Conservation (phyloP, 30 jellyfish, hydroid and myxozoan genomes). For the Turritopsis rubra region DNA sequence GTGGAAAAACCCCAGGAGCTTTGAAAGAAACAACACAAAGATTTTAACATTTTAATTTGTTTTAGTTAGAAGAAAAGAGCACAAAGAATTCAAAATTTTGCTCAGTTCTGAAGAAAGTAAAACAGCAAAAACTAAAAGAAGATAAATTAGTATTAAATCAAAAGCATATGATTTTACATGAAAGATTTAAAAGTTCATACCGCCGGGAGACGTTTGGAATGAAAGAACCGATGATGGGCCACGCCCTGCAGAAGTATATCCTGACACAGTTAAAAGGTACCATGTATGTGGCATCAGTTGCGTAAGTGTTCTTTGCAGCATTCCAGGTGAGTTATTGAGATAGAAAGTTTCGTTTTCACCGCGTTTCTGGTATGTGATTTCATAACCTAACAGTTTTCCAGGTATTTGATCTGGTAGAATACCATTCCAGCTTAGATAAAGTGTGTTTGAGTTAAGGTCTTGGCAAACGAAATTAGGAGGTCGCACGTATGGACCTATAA, state of each 20-base stretch:
- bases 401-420: constrained; percentile 14
- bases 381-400: constrained; percentile 1
- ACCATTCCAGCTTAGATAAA: constrained; percentile 20
- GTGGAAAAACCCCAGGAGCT: constrained; percentile 5
- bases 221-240: not conserved
- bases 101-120: no score
- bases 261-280: not conserved
- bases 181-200: not conserved
- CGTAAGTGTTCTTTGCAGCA: not conserved
- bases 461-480: not conserved
- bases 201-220: not conserved
- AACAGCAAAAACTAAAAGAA: no score
- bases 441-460: not conserved
- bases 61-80: no score
- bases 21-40: not conserved
- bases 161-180: no score
- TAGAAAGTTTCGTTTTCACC: not conserved
- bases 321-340: not conserved
- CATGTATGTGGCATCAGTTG: not conserved
- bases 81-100: no score
- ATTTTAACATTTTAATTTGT: no score
- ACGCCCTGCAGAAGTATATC: constrained; percentile 14
- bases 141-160: no score
- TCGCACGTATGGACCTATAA: not conserved
- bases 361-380: not conserved